Conservation (phyloP, 1,140 invertebrate genomes). For the Pentalonia nigronervosa region DNA sequence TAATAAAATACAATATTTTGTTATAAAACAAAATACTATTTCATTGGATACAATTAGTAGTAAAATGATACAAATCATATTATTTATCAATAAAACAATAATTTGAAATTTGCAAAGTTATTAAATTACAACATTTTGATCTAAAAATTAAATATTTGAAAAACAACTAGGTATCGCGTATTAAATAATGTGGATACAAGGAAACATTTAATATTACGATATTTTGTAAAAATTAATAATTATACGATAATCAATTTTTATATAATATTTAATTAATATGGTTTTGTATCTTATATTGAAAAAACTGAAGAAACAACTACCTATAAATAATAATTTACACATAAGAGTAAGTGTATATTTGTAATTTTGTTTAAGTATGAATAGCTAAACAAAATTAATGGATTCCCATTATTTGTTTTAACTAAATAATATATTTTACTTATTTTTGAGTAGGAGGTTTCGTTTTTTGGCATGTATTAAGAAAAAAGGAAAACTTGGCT, state of each 20-base stretch:
- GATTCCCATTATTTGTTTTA: neutral
- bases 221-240: no score
- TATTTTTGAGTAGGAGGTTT: neutral
- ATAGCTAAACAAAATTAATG: neutral
- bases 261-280: neutral
- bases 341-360: neutral
- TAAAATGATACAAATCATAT: no score
- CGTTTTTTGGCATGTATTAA: neutral
- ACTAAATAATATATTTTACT: neutral
- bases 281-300: neutral
- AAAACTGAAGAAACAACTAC: neutral
- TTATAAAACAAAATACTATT: neutral
- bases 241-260: no score
- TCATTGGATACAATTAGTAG: no score
- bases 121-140: no score
- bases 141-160: no score
- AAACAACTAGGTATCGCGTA: no score
- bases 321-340: neutral
- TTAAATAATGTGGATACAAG: no score
- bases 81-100: no score
- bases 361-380: neutral
- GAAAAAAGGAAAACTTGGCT: neutral
- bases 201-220: no score
- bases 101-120: no score
- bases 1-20: no score